Conservation (phyloP, 2,888 invertebrate species). For the Schizotus pectinicornis region DNA sequence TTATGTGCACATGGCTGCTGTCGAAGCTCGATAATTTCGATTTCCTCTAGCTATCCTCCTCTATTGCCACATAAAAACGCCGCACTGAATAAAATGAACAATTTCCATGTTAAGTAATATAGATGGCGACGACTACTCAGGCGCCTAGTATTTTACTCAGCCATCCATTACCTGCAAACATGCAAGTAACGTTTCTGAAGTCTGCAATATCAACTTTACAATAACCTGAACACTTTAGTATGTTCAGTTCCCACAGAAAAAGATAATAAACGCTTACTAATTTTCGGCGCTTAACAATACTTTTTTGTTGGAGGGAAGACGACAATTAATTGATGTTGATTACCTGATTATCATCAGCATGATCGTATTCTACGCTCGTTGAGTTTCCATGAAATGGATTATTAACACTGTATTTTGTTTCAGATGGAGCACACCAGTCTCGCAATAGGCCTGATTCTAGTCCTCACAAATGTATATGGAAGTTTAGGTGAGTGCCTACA, state of each 20-base stretch:
- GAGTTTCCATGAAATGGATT: too few relatives aligned
- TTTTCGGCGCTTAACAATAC: not conserved
- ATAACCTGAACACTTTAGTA: constrained; percentile 8
- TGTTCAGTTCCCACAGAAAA: constrained; percentile 6
- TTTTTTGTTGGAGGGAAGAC: too few relatives aligned
- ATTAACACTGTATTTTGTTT: constrained; percentile 34
- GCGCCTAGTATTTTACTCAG: constrained; percentile 12
- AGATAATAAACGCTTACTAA: constrained; percentile 1
- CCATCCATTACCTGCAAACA: constrained; percentile 19
- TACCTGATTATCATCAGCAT: not conserved
- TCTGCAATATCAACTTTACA: not conserved
- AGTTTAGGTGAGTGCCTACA: constrained; percentile 46
- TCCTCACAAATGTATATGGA: constrained; percentile 48
- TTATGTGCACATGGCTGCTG: too few relatives aligned
- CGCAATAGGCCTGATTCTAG: constrained; percentile 47
- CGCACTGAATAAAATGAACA: constrained; percentile 3
- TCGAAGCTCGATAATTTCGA: not conserved
- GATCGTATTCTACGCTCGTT: not conserved
- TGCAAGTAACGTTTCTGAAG: constrained; percentile 15
- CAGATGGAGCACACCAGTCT: constrained; percentile 45
- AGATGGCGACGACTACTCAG: not conserved
- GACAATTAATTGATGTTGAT: not conserved
- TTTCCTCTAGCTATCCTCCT: not conserved
- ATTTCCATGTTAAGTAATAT: constrained; percentile 17
- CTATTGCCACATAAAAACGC: not conserved